Percentiles rank a stretch among this genome's conserved stretches.
Conservation (phyloP, 1,140 invertebrate species). For the Trypoxylus dichotomus region DNA sequence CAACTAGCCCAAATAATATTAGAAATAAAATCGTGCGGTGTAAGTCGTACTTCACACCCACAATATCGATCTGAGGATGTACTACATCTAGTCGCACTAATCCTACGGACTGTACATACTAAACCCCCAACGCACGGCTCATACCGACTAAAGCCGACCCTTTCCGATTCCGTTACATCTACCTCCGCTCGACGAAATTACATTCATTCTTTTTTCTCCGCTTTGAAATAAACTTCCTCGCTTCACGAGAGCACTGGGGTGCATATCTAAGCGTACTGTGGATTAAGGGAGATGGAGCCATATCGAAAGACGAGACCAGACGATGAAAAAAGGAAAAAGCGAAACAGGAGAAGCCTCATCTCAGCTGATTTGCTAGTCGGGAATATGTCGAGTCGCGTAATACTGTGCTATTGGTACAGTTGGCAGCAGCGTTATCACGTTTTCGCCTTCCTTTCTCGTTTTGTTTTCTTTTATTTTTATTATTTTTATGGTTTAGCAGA, state of each 20-base stretch:
- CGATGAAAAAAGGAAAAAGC: background rate
- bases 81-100: background rate
- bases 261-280: background rate
- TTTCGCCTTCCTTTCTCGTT: too few species aligned
- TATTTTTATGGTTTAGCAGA: background rate
- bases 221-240: background rate
- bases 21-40: background rate
- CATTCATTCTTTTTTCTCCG: background rate
- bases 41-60: background rate
- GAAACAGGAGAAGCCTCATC: background rate
- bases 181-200: background rate
- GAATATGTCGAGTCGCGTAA: background rate
- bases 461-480: background rate
- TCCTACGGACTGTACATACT: background rate
- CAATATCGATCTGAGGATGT: background rate
- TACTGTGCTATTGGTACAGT: background rate
- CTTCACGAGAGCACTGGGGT: conserved; percentile 1
- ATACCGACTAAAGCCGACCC: background rate
- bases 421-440: background rate
- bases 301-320: background rate
- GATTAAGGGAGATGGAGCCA: background rate
- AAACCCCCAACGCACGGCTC: background rate
- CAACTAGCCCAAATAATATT: background rate
- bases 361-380: background rate
- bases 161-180: background rate